These are phyloP conservation scores for Carassius gibelio DNA, from an alignment of 2,113 vertebrate genomes.

Conservation along the genomic window DNA sequence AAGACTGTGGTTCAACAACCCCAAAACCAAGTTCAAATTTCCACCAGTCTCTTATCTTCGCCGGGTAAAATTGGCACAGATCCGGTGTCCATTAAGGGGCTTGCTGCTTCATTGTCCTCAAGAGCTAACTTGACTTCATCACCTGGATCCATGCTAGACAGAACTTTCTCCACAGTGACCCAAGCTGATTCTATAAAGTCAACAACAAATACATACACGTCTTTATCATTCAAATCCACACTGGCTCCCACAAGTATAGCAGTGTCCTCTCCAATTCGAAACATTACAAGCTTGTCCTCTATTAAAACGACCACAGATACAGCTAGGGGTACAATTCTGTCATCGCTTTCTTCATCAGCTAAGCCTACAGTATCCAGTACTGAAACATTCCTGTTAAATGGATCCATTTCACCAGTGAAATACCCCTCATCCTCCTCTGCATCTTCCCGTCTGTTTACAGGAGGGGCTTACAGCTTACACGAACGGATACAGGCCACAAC, in stretches of 20 bases:
- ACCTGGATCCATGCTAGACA: conserved; percentile 88
- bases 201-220: conserved; percentile 86
- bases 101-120: conserved; percentile 84
- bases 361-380: conserved; percentile 83
- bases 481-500: conserved; percentile 87
- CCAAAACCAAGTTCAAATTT: conserved; percentile 86
- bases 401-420: conserved; percentile 88
- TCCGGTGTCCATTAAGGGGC: conserved; percentile 84
- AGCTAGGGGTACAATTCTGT: conserved; percentile 78
- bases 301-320: conserved; percentile 82
- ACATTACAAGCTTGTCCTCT: conserved; percentile 80
- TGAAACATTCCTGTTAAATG: conserved; percentile 86
- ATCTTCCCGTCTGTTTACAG: conserved; percentile 79
- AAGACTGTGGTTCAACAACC: conserved; percentile 93
- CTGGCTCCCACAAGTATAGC: conserved; percentile 80
- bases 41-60: conserved; percentile 78
- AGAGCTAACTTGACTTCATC: conserved; percentile 86
- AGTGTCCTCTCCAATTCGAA: conserved; percentile 83
- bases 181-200: conserved; percentile 90
- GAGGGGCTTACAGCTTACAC: conserved; percentile 86
- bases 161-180: conserved; percentile 84
- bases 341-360: conserved; percentile 82
- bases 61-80: conserved; percentile 82
- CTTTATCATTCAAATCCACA: conserved; percentile 88
- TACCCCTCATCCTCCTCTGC: conserved; percentile 74